Base-by-base conservation (phyloP, 2,113 vertebrate genomes). In the Aptenodytes patagonicus region DNA sequence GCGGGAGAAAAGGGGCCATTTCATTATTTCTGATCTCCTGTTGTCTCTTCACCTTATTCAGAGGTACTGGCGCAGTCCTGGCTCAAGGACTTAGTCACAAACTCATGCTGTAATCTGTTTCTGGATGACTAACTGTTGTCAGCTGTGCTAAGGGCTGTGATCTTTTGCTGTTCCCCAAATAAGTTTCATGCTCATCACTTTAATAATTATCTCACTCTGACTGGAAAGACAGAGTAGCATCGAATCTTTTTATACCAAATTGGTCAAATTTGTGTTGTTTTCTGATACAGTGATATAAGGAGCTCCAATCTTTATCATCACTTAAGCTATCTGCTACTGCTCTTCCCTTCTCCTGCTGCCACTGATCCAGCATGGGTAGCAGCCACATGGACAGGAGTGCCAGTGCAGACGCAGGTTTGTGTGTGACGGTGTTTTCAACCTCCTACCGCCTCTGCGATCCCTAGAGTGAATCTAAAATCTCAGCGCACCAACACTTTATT, bases 31-130 rank as follows among this genome's bases (percentile, higher is more conserved):
- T n/a, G 3, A 49, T 19, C 62, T 87, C 55, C 55, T 65, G 11
- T 28, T 83, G 32, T 87, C 36, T 49, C 70, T 76, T 57, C 42
- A 25, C 38, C 34, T 58, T 62, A 11, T 11, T 13, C 34, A 52
- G 82, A 83, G 70, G 70, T 69, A 51, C 24, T 55, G 18, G 34
- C 0, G 1, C 77, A 52, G 87, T n/a, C 44, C 57, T 84, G 70
- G 62, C 66, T 68, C 28, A 10, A 79, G 62, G 77, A 10, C 57
- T 66, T 7, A 18, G 62, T 73, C 54, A 55, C 51, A 57, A 10
- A 44, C n/a, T 78, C 28, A 5, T 0, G 0, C 51, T 16, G 36
- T 38, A 14, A 13, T 26, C 34, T 46, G 18, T 24, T 76, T 44
- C n/a, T 81, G 72, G 47, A 26, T 73, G 64, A 38, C 71, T 34